Conservation (phyloP, 2,797 vertebrate species). For the Euthynnus affinis region DNA sequence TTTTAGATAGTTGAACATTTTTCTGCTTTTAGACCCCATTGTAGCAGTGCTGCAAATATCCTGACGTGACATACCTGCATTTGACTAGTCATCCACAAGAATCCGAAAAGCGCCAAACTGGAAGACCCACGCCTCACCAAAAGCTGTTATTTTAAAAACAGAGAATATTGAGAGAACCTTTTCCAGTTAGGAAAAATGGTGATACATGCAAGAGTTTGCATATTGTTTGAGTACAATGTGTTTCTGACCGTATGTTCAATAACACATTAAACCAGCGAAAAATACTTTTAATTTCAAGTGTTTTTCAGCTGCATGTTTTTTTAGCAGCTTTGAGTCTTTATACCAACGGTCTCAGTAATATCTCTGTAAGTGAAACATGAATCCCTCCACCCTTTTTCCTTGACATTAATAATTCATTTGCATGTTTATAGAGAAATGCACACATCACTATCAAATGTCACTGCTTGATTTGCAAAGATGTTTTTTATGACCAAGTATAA, state of each 20-base stretch:
- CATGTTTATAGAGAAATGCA: slow-evolving; percentile 42
- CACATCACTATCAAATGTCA: slow-evolving; percentile 44
- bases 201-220: no score
- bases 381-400: slow-evolving; percentile 20
- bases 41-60: slow-evolving; percentile 63
- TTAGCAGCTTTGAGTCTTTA: slow-evolving; percentile 15
- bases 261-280: background rate
- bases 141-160: slow-evolving; percentile 16
- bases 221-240: no score
- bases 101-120: background rate
- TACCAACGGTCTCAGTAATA: slow-evolving; percentile 17
- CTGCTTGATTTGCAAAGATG: slow-evolving; percentile 39
- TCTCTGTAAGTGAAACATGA: slow-evolving; percentile 57
- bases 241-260: no score
- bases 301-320: background rate
- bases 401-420: slow-evolving; percentile 67
- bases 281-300: background rate
- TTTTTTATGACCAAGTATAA: slow-evolving; percentile 13
- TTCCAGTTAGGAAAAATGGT: no score
- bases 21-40: slow-evolving; percentile 69
- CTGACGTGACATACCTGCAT: slow-evolving; percentile 58
- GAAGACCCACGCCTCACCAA: background rate
- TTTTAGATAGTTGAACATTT: slow-evolving; percentile 70
- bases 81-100: slow-evolving; percentile 58
- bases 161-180: background rate